Base-by-base conservation (phyloP, 1,140 invertebrate species). In the Caenorhabditis tropicalis region DNA sequence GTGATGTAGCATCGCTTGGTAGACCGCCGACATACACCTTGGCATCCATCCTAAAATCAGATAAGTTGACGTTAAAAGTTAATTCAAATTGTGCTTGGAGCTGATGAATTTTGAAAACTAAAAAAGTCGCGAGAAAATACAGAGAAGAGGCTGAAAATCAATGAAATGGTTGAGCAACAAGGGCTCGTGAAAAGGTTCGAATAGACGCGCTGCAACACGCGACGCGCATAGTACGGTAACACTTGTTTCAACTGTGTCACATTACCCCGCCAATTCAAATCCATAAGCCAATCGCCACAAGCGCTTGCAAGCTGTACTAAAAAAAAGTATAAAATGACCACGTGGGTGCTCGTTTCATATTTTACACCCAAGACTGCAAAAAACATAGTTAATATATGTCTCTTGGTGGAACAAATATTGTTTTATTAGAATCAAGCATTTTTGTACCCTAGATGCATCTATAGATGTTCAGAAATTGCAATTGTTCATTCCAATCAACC, bases 11-110 rank as follows among this genome's bases (percentile, higher is more conserved):
- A 60, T 91, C 90, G 74, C 89, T 88, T 2, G 92, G 89, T 49
- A 98, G 93, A 93, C 98, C 96, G 48, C 97, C 97, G 31, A 99
- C 96, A 92, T 98, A 99, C 12, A 98, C 94, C 92, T 99, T 99
- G 88, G 95, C 96, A 91, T 98, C 97, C 49, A 90, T 82, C 12
- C 48, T 53, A n/a, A n/a, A n/a, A n/a, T n/a, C n/a, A n/a, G n/a
- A n/a, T n/a, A n/a, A n/a, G n/a, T n/a, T n/a, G n/a, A n/a, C n/a
- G n/a, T n/a, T n/a, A n/a, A n/a, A n/a, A n/a, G 48, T 33, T 58
- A 43, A 43, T 21, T 10, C 2, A 3, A 58, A 39, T 31, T 81
- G n/a, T 51, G 43, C 1, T n/a, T 51, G 15, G 49, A 21, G 2
- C 7, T n/a, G 49, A 21, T 10, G 43, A 16, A n/a, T n/a, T n/a